Evolutionary conservation across 2,113 vertebrate species (phyloP), one percentile per base, ranked within the genome.

Genomic region (Sphaerodactylus townsendi): DNA sequence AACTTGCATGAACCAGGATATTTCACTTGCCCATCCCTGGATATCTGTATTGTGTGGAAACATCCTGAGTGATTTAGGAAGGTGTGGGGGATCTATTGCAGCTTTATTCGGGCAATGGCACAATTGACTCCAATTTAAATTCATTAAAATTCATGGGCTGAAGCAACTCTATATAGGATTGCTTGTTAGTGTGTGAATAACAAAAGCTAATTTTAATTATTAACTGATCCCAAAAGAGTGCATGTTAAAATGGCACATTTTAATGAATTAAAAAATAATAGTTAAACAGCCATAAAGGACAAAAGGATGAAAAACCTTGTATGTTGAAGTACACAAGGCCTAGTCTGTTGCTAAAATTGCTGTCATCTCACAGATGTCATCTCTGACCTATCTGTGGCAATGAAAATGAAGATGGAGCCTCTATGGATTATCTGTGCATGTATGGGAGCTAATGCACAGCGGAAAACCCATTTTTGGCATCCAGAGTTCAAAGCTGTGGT

Each of bases 211-310:
- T 89, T 93, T 90, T 39, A 70, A 82, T 78, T 0, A 0, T 23
- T 88, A 87, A 92, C 86, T 77, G 79, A 53, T 92, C 88, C 90
- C 90, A 84, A 88, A 92, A 89, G 89, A 59, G 41, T 87, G n/a
- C 84, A 68, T 88, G 80, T 88, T 91, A 80, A 64, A 79, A 71
- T 83, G 83, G 35, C 71, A 83, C 0, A 0, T 83, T 88, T 88
- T 85, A 89, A 86, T 89, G 73, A 48, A 64, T 69, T 79, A 15
- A 17, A 77, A 25, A 84, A 53, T 35, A 11, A 35, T 76, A 37
- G 23, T 76, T 56, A 59, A 77, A 50, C 75, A 59, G 37, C 37
- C 13, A 37, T 33, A 37, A 76, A 56, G 11, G 65, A 68, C 13
- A 3, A 68, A 68, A 15, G 64, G 64, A 68, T 11, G 3, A 68